These are phyloP conservation scores for Drosophila repleta DNA, from an alignment of 1,140 invertebrate species.

Conservation along the genomic window DNA sequence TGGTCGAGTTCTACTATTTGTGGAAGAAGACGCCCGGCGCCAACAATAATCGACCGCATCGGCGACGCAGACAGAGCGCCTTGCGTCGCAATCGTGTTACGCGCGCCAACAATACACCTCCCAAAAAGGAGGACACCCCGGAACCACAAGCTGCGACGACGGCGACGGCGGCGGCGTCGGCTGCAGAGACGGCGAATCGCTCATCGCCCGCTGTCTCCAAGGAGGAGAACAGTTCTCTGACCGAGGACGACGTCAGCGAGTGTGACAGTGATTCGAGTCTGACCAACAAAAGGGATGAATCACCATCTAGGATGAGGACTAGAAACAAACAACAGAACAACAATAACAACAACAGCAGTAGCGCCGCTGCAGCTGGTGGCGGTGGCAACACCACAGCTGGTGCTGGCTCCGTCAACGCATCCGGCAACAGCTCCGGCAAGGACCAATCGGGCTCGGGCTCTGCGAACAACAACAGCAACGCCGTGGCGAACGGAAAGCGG, in stretches of 20 bases:
- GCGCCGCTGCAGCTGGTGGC: constrained; percentile 41
- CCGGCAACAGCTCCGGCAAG: constrained; percentile 51
- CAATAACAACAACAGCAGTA: constrained; percentile 58
- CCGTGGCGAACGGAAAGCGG: constrained; percentile 86
- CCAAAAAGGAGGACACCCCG: constrained; percentile 84
- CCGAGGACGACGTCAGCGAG: constrained; percentile 96
- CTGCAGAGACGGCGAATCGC: constrained; percentile 84
- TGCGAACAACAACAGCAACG: constrained; percentile 80
- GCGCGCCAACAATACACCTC: constrained; percentile 86
- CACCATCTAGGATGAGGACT: constrained; percentile 94
- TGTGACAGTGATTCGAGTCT: constrained; percentile 96
- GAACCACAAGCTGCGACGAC: constrained; percentile 84
- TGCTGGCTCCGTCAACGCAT: constrained; percentile 44
- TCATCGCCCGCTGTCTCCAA: constrained; percentile 86
- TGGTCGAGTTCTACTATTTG: constrained; percentile 99
- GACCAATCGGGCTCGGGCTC: constrained; percentile 52
- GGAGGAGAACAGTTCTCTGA: constrained; percentile 94
- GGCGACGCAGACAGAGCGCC: constrained; percentile 94
- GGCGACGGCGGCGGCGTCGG: constrained; percentile 78
- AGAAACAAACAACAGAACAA: constrained; percentile 88
- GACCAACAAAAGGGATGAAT: constrained; percentile 88
- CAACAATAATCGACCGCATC: constrained; percentile 95
- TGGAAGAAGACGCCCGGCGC: constrained; percentile 99
- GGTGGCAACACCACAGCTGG: constrained; percentile 42
- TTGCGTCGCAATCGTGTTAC: constrained; percentile 94